A percentile compares a stretch with the other conserved stretches of the same genome.
Conservation (phyloP, 2,888 invertebrate genomes). For the Caradrina kadenii region DNA sequence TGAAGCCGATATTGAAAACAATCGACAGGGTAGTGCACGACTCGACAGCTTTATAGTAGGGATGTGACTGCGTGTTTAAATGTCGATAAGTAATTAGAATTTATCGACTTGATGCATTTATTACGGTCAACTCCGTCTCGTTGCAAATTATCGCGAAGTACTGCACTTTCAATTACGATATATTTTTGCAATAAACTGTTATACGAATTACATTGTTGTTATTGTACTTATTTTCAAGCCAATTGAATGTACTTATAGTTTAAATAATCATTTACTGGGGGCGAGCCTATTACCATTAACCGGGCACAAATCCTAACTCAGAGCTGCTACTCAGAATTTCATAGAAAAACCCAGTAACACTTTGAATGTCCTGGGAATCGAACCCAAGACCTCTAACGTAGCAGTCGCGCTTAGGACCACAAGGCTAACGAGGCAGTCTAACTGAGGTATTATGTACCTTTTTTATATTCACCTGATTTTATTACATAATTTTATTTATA, state of each 20-base stretch:
- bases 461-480: neutral
- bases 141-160: neutral
- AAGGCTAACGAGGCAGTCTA: too few relatives aligned
- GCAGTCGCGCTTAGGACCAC: too few relatives aligned
- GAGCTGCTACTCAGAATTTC: too few relatives aligned
- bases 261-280: too few relatives aligned
- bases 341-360: too few relatives aligned
- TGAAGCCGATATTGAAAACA: slow-evolving; percentile 89
- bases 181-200: neutral
- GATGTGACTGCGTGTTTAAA: slow-evolving; percentile 54
- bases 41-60: slow-evolving; percentile 71
- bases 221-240: neutral
- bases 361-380: too few relatives aligned
- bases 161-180: neutral
- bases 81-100: slow-evolving; percentile 64
- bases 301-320: too few relatives aligned
- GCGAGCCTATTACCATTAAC: too few relatives aligned
- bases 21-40: slow-evolving; percentile 89
- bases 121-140: neutral
- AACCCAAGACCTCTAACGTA: too few relatives aligned
- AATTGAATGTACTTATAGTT: neutral
- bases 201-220: neutral
- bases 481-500: too few relatives aligned
- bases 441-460: neutral
- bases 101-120: slow-evolving; percentile 46